phyloP scores from a whole-genome alignment of 1,140 invertebrate genomes.

The Drosophila subobscura region DNA sequence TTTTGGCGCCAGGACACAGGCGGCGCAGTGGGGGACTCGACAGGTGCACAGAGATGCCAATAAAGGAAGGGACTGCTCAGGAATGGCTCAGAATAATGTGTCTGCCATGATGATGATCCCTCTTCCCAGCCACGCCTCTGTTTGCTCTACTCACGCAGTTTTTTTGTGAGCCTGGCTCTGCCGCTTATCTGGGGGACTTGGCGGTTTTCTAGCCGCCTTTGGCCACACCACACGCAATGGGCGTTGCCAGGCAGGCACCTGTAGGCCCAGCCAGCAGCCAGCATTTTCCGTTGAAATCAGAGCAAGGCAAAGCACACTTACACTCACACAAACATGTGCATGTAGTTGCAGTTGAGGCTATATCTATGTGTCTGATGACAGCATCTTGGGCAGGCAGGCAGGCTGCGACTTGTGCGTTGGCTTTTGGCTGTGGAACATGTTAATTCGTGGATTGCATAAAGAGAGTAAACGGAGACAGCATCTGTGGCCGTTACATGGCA shows the following conservation, averaged over 20 bases:
- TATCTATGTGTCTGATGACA: slow-evolving; percentile 61
- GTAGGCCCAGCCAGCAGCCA: slow-evolving; percentile 33
- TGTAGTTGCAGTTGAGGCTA: slow-evolving; percentile 21
- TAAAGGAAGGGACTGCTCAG: too few relatives aligned
- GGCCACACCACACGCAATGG: slow-evolving; percentile 65
- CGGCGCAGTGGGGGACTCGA: too few relatives aligned
- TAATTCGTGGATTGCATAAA: slow-evolving; percentile 79
- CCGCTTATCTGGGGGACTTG: slow-evolving; percentile 64
- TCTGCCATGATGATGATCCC: background rate
- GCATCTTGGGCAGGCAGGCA: slow-evolving; percentile 52
- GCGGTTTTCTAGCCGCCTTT: slow-evolving; percentile 50
- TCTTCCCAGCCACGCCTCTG: slow-evolving; percentile 24
- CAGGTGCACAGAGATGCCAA: too few relatives aligned
- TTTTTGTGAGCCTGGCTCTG: slow-evolving; percentile 29
- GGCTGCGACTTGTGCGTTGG: slow-evolving; percentile 60
- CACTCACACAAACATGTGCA: background rate
- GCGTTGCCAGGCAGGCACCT: slow-evolving; percentile 75
- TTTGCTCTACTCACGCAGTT: slow-evolving; percentile 46
- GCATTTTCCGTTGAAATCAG: slow-evolving; percentile 65
- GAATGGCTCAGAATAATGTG: too few relatives aligned
- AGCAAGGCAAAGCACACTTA: slow-evolving; percentile 62
- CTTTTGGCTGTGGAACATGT: slow-evolving; percentile 72
- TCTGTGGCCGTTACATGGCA: slow-evolving; percentile 59
- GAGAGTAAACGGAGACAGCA: slow-evolving; percentile 53
- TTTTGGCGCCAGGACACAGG: slow-evolving; percentile 36